These are phyloP conservation scores for Adoxophyes honmai DNA, from an alignment of 1,140 invertebrate species.

Conservation along the genomic window DNA sequence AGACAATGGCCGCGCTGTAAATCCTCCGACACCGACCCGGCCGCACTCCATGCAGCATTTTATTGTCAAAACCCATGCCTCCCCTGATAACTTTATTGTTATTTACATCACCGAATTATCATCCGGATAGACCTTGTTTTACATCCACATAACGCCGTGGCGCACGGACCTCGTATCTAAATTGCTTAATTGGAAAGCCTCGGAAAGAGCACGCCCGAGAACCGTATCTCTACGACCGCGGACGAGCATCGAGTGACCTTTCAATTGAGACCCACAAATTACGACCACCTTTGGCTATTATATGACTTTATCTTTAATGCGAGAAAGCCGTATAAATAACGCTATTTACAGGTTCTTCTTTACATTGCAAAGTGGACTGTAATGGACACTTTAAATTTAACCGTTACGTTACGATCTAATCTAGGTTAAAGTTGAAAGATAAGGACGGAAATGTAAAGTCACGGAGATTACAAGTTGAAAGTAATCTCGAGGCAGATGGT, in stretches of 20 bases:
- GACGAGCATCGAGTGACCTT: slow-evolving; percentile 37
- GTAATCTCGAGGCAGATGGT: slow-evolving; percentile 5
- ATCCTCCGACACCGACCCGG: slow-evolving; percentile 52
- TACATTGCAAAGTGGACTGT: slow-evolving; percentile 30
- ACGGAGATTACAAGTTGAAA: background rate
- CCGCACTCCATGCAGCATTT: slow-evolving; percentile 58
- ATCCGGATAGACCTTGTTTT: slow-evolving; percentile 71
- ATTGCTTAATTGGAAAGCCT: slow-evolving; percentile 75
- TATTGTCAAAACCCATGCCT: slow-evolving; percentile 73
- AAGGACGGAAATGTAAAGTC: background rate
- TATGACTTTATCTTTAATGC: slow-evolving; percentile 39
- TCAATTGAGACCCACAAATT: slow-evolving; percentile 44
- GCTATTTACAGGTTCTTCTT: slow-evolving; percentile 33
- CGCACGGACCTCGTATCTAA: slow-evolving; percentile 65
- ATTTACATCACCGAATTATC: slow-evolving; percentile 74
- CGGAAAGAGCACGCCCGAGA: slow-evolving; percentile 37
- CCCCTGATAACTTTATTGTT: slow-evolving; percentile 74
- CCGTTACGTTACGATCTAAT: slow-evolving; percentile 29
- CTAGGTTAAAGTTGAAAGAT: background rate
- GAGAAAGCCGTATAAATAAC: slow-evolving; percentile 36
- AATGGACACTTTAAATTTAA: slow-evolving; percentile 30
- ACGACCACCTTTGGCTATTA: slow-evolving; percentile 30
- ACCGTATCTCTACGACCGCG: slow-evolving; percentile 44
- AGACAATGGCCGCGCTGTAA: slow-evolving; percentile 45
- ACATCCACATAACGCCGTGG: slow-evolving; percentile 69